A percentile compares a stretch with the other conserved stretches of the same genome.
phyloP scores from a whole-genome alignment of 2,113 vertebrate genomes.

The Cyprinodon tularosa region DNA sequence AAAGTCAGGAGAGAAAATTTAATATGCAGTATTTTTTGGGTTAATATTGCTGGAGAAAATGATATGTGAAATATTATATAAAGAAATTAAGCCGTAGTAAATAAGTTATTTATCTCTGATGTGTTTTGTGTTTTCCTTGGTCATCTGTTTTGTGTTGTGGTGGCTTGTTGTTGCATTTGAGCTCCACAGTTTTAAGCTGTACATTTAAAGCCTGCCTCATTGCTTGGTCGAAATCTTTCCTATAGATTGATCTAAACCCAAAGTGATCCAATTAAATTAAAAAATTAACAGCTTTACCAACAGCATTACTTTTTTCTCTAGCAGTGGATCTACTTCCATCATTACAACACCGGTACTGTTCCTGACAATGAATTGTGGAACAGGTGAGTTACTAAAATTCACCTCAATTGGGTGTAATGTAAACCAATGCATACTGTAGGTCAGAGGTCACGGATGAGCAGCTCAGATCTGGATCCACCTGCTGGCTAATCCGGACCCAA shows the following conservation, averaged over 20 bases:
- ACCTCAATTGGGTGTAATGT: too few relatives aligned
- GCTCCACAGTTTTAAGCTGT: neutral
- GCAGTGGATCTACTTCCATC: too few relatives aligned
- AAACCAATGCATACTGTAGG: too few relatives aligned
- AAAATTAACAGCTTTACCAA: too few relatives aligned
- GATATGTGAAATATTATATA: neutral
- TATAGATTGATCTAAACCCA: neutral
- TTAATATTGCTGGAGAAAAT: neutral
- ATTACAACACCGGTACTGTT: too few relatives aligned
- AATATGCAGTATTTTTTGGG: neutral
- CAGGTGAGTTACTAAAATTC: too few relatives aligned
- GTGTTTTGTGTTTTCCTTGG: neutral
- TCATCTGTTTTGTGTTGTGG: neutral
- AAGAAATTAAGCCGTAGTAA: neutral
- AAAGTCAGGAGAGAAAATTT: neutral
- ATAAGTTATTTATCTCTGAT: neutral
- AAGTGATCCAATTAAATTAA: neutral
- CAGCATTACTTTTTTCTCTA: too few relatives aligned
- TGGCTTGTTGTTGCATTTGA: neutral
- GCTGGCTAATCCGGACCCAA: too few relatives aligned
- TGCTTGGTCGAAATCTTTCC: neutral
- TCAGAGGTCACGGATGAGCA: too few relatives aligned
- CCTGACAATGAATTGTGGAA: too few relatives aligned
- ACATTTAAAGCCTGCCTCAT: neutral
- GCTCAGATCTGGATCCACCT: too few relatives aligned